phyloP scores from a whole-genome alignment of 2,113 vertebrate species.

The Himantopus leucocephalus region DNA sequence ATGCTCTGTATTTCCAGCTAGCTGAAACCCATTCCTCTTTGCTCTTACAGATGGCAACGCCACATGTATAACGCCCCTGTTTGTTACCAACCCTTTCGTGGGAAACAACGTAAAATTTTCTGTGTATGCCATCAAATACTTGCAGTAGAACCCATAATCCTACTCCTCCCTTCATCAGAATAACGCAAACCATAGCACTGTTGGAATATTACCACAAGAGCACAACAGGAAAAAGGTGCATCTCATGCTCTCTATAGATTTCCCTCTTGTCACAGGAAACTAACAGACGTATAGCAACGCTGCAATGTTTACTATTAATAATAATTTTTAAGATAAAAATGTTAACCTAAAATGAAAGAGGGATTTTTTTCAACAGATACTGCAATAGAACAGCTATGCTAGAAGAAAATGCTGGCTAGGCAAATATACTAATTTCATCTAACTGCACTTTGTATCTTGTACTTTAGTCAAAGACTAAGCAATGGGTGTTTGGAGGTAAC shows the following conservation, averaged over 20 bases:
- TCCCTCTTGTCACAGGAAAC: not conserved
- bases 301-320: not conserved
- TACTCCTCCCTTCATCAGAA: not conserved
- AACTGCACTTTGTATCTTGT: not conserved
- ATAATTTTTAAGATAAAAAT: not conserved
- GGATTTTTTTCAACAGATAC: not conserved
- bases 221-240: not conserved
- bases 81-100: not conserved
- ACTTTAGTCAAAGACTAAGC: not conserved
- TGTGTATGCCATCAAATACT: not conserved
- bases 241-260: not conserved
- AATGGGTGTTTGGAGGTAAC: not conserved
- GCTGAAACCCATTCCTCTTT: not conserved
- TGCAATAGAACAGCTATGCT: not conserved
- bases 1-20: not conserved
- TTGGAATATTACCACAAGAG: not conserved
- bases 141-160: not conserved
- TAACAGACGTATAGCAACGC: rapidly evolving
- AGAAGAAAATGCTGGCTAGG: not conserved
- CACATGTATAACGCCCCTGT: not conserved
- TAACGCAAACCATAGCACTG: not conserved
- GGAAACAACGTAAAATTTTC: not conserved
- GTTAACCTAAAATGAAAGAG: not conserved
- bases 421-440: not conserved
- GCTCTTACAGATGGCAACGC: not conserved